A percentile compares a stretch with the other conserved stretches of the same genome.
Evolutionary conservation across 2,797 vertebrate species (phyloP).

Genomic region (Triplophysa bombifrons): DNA sequence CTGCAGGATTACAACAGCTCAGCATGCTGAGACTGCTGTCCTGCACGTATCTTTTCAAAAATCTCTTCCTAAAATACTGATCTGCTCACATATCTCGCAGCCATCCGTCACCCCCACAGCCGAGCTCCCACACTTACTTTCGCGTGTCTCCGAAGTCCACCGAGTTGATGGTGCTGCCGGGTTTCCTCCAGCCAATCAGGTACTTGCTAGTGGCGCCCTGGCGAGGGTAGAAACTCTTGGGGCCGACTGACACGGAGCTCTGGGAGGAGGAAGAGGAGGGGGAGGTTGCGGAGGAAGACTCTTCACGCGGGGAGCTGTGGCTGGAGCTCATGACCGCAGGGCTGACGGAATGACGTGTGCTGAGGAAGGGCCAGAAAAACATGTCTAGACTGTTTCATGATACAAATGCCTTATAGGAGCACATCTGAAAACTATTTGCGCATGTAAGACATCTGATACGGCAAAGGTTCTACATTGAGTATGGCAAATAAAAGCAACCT

Average conservation of each 20-base stretch:
- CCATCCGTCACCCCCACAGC: background rate
- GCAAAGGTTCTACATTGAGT: background rate
- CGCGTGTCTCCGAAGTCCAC: constrained; percentile 98
- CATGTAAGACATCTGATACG: background rate
- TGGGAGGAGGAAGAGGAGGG: constrained; percentile 83
- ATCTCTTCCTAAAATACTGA: background rate
- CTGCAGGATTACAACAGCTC: background rate
- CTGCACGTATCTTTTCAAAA: background rate
- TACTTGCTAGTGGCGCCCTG: constrained; percentile 99
- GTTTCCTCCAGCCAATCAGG: constrained; percentile 99
- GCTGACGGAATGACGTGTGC: constrained; percentile 89
- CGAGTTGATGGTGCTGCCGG: constrained; percentile 97
- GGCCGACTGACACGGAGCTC: constrained; percentile 87
- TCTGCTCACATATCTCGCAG: background rate
- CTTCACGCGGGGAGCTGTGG: constrained; percentile 94
- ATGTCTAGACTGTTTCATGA: background rate
- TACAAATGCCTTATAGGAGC: background rate
- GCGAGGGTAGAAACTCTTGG: constrained; percentile 97
- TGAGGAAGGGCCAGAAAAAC: constrained; percentile 47
- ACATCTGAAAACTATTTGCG: background rate
- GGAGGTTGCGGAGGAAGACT: constrained; percentile 84
- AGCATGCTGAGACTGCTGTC: background rate
- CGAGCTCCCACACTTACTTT: constrained; percentile 83
- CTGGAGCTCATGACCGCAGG: constrained; percentile 84
- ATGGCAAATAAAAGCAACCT: background rate